Evolutionary conservation across 2,797 vertebrate species (phyloP).

Genomic region (Delichon dasypus): DNA sequence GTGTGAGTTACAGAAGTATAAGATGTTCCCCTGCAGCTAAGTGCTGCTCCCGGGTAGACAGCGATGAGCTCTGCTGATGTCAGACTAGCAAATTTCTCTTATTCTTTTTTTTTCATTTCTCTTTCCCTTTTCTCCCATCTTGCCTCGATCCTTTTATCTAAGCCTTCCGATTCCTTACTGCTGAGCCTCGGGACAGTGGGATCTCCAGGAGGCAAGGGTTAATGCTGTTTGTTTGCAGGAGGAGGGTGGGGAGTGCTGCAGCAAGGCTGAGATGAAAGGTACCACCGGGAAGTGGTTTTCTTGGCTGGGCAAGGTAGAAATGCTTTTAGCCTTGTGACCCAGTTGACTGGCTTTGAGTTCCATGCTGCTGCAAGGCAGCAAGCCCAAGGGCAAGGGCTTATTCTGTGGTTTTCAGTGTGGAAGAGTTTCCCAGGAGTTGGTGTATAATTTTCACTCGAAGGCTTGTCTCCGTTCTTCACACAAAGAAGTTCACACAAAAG

Average conservation of each 20-base stretch:
- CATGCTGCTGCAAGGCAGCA: background rate
- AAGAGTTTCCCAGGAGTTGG: conserved; percentile 40
- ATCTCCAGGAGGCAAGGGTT: conserved; percentile 48
- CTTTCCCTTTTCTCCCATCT: background rate
- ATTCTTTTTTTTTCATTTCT: too few species aligned
- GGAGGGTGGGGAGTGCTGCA: conserved; percentile 62
- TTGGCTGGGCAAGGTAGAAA: conserved; percentile 66
- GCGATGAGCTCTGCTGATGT: background rate
- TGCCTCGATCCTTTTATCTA: background rate
- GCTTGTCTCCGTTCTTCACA: background rate
- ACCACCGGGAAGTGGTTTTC: conserved; percentile 68
- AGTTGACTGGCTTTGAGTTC: conserved; percentile 51
- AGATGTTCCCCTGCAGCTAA: background rate
- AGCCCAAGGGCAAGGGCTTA: conserved; percentile 16
- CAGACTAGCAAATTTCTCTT: background rate
- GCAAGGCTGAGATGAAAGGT: conserved; percentile 57
- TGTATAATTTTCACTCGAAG: conserved; percentile 1
- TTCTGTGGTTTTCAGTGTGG: background rate
- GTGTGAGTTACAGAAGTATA: background rate
- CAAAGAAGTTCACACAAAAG: background rate
- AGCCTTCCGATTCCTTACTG: fast-evolving
- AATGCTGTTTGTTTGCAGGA: conserved; percentile 63
- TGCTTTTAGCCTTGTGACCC: conserved; percentile 62
- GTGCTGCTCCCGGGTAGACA: background rate
- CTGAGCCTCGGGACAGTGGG: background rate